Evolutionary conservation across 2,113 vertebrate genomes (phyloP), one percentile per base, ranked within the genome.

Genomic region (Neogobius melanostomus): DNA sequence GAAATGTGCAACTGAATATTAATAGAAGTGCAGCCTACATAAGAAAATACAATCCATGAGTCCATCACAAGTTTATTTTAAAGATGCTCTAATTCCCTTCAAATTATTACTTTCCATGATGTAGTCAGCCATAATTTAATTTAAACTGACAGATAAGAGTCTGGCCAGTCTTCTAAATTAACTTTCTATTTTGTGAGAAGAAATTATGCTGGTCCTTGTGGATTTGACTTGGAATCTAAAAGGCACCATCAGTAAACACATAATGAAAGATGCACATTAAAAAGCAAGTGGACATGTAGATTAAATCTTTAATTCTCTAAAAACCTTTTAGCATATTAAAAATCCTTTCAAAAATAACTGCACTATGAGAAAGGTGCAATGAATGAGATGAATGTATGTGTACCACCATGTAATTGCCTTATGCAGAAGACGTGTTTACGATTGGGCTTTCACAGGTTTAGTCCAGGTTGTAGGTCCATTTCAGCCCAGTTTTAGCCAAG

Each of bases 1-100:
- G 67, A 11, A 83, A 80, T 44, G 56, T 83, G 73, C 42, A 83
- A 15, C 64, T 36, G n/a, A 69, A 28, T 47, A 53, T 54, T 11
- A 43, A 68, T 0, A 43, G 11, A 60, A 44, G 59, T 10, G 15
- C 49, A 28, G 43, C 0, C 10, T 54, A 61, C 11, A 46, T 8
- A 8, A 43, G 28, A 57, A 16, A 0, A 50, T 54, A 36, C 28
- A 52, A 6, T 8, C 5, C 44, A 63, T 10, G 16, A 63, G 53
- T 21, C 7, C 21, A 17, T 36, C 10, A 36, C 5, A 36, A 12
- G 21, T 57, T 28, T 4, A 36, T 36, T 36, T 36, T 36, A 36
- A 56, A 56, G 6, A 28, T 11, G 10, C 3, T 51, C 10, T 47
- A 5, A 8, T 47, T 47, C 5, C 46, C 11, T 57, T 28, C 4